phyloP scores from a whole-genome alignment of 2,888 invertebrate genomes.

The Oscheius onirici region DNA sequence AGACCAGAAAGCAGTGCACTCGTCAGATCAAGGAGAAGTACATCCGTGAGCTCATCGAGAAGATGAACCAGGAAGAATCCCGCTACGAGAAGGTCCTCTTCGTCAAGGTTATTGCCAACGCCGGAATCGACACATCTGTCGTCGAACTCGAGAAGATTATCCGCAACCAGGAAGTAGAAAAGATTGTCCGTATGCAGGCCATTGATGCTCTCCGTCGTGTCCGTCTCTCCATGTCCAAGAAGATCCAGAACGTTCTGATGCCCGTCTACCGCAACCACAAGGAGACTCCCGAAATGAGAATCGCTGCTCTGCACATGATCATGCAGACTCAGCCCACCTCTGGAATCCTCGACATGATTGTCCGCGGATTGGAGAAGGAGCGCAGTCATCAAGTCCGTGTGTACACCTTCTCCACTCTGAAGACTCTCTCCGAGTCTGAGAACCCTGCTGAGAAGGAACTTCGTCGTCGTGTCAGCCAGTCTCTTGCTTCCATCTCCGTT shows the following conservation, averaged over 20 bases:
- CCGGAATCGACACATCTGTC: constrained; percentile 63
- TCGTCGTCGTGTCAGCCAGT: constrained; percentile 10
- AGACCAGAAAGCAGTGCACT: no score
- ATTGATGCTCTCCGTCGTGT: constrained; percentile 62
- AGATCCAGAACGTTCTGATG: constrained; percentile 63
- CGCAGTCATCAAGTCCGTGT: constrained; percentile 58
- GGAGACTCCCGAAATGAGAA: constrained; percentile 61
- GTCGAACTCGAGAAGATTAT: constrained; percentile 67
- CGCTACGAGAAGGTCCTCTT: constrained; percentile 63
- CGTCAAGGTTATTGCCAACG: constrained; percentile 68
- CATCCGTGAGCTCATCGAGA: constrained; percentile 43
- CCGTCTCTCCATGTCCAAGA: constrained; percentile 31
- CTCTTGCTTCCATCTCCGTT: neutral
- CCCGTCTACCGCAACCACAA: constrained; percentile 62
- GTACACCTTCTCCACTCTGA: constrained; percentile 58
- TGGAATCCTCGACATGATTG: constrained; percentile 60
- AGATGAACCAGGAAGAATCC: constrained; percentile 46
- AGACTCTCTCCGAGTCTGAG: constrained; percentile 51
- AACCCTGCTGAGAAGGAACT: constrained; percentile 54
- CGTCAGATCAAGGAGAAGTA: constrained; percentile 50
- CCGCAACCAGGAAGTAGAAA: constrained; percentile 49
- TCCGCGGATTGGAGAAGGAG: constrained; percentile 51
- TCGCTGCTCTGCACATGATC: constrained; percentile 61
- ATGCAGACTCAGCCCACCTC: constrained; percentile 56
- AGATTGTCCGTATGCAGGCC: constrained; percentile 60